Evolutionary conservation across 2,113 vertebrate species (phyloP).

Genomic region (Corvus hawaiiensis): DNA sequence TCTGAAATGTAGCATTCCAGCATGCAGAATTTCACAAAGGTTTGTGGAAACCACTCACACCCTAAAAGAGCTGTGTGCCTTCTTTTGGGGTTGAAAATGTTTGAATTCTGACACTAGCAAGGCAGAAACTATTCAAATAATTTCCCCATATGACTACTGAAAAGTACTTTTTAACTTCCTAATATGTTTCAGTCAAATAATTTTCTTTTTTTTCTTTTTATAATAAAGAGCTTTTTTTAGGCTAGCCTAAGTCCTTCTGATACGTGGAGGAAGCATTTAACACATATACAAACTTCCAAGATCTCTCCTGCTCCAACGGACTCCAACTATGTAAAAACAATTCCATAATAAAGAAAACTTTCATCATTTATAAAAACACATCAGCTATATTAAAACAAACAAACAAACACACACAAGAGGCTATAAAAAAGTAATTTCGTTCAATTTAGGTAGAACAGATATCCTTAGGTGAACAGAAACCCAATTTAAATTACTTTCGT

Average conservation of each 20-base stretch:
- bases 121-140: background rate
- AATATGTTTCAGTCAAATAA: background rate
- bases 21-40: background rate
- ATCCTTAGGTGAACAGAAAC: background rate
- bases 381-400: background rate
- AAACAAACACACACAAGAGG: background rate
- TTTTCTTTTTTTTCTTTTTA: background rate
- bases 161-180: background rate
- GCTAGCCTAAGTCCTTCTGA: background rate
- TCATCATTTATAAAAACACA: background rate
- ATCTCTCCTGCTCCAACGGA: background rate
- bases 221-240: background rate
- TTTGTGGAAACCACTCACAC: background rate
- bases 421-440: background rate
- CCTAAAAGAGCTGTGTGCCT: background rate
- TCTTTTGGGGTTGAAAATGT: background rate
- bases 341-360: background rate
- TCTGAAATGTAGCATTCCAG: background rate
- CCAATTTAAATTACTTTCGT: conserved; percentile 1
- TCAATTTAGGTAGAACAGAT: background rate
- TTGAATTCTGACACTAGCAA: background rate
- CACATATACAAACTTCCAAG: background rate
- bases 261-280: background rate
- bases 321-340: background rate
- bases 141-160: background rate